A percentile compares a stretch with the other conserved stretches of the same genome.
Evolutionary conservation across 2,113 vertebrate species (phyloP).

Genomic region (Tragelaphus strepsiceros): DNA sequence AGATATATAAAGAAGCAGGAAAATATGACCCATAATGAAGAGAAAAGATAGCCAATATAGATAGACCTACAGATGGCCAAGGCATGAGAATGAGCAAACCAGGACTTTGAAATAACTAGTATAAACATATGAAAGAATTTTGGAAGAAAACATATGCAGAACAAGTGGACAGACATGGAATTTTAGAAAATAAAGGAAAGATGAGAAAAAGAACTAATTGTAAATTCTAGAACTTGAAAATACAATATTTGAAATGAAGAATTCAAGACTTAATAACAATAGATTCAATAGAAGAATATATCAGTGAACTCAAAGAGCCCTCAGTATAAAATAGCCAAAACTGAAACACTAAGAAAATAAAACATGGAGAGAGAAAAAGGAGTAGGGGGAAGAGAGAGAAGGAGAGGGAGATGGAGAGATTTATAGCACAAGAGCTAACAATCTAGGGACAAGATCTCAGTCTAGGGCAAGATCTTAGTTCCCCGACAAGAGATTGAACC

Average conservation of each 20-base stretch:
- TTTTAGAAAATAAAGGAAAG: neutral
- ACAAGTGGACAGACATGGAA: neutral
- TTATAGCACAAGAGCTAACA: neutral
- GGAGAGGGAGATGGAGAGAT: rapidly evolving
- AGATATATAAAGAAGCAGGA: neutral
- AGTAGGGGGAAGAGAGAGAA: no score
- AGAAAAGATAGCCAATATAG: neutral
- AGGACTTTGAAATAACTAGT: neutral
- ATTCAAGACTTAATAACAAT: neutral
- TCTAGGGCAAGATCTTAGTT: neutral
- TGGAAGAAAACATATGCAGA: neutral
- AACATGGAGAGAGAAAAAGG: neutral
- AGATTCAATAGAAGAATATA: neutral
- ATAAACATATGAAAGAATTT: neutral
- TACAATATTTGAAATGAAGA: neutral
- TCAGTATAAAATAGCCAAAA: neutral
- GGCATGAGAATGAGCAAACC: neutral
- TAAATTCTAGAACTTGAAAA: slow-evolving; percentile 14
- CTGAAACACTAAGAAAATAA: neutral
- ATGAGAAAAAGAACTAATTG: neutral
- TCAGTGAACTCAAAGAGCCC: neutral
- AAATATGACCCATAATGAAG: neutral
- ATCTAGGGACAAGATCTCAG: neutral
- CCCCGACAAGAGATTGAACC: neutral
- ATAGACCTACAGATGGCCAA: neutral